These are phyloP conservation scores for Leucophenga varia DNA, from an alignment of 1,140 invertebrate species.

Conservation along the genomic window DNA sequence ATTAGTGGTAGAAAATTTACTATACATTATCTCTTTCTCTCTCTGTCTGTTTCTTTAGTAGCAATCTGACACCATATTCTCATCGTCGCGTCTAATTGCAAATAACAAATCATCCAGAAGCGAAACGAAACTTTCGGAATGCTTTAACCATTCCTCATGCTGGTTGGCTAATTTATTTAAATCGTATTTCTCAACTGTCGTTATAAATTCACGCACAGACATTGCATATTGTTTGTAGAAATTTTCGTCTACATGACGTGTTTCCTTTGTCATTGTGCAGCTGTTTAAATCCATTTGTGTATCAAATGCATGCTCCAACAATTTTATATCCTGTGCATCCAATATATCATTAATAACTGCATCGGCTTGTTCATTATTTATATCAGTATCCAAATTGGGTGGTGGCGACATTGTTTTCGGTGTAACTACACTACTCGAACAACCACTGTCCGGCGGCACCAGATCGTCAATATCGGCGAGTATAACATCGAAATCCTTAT, in stretches of 20 bases:
- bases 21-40: too few relatives aligned
- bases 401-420: constrained; percentile 4
- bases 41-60: too few relatives aligned
- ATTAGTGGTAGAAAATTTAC: too few relatives aligned
- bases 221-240: constrained; percentile 54
- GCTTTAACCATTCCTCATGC: constrained; percentile 62
- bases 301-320: constrained; percentile 62
- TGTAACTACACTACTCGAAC: neutral
- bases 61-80: constrained; percentile 65
- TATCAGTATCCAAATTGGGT: constrained; percentile 1
- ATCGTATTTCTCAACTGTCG: constrained; percentile 59
- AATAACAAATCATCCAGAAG: constrained; percentile 68
- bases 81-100: constrained; percentile 58
- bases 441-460: constrained; percentile 10
- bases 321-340: constrained; percentile 61
- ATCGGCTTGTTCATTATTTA: constrained; percentile 28
- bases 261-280: constrained; percentile 12
- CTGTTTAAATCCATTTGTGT: constrained; percentile 40
- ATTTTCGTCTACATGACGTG: constrained; percentile 44
- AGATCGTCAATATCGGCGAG: constrained; percentile 28
- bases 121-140: constrained; percentile 63
- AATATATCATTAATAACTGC: constrained; percentile 61
- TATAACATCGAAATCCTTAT: constrained; percentile 38
- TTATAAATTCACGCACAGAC: constrained; percentile 61
- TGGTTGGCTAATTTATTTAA: constrained; percentile 60